Percentiles rank a stretch among this genome's conserved stretches.
phyloP scores from a whole-genome alignment of 2,888 invertebrate genomes.

The Bursaphelenchus okinawaensis region DNA sequence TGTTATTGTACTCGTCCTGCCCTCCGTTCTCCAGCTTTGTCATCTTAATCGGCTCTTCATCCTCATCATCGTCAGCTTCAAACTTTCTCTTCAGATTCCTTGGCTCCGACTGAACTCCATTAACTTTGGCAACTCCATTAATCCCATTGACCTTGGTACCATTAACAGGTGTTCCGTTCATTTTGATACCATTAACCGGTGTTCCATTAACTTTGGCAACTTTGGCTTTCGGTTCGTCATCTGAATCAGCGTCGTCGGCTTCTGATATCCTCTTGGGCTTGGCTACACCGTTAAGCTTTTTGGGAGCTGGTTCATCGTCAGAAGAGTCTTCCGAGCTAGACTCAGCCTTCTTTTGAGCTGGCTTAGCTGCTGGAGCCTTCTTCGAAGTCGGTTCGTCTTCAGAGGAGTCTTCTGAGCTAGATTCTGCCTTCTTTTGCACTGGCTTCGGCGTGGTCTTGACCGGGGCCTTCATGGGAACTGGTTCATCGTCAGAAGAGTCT shows the following conservation, averaged over 20 bases:
- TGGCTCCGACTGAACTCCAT: slow-evolving; percentile 14
- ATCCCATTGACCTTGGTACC: neutral
- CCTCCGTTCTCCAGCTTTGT: slow-evolving; percentile 15
- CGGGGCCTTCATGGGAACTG: slow-evolving; percentile 19
- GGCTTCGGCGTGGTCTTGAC: slow-evolving; percentile 9
- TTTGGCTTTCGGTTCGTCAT: neutral
- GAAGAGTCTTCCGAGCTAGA: slow-evolving; percentile 18
- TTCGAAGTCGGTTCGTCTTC: slow-evolving; percentile 24
- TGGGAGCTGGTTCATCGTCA: slow-evolving; percentile 12
- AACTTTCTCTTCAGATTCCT: slow-evolving; percentile 6
- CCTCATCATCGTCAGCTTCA: slow-evolving; percentile 21
- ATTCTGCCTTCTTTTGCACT: slow-evolving; percentile 5
- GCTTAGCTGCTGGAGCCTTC: slow-evolving; percentile 17
- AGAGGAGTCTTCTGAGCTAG: slow-evolving; percentile 13
- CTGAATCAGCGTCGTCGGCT: neutral
- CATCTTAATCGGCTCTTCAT: slow-evolving; percentile 16
- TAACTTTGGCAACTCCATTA: slow-evolving; percentile 13
- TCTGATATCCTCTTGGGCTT: slow-evolving; percentile 4
- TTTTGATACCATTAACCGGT: slow-evolving; percentile 16
- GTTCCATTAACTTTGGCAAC: slow-evolving; percentile 11
- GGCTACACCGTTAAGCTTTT: too few relatives aligned
- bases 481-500: slow-evolving; percentile 9
- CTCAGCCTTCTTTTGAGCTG: slow-evolving; percentile 19
- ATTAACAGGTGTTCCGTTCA: slow-evolving; percentile 14
- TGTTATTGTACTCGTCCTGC: neutral